These are phyloP conservation scores for Macrochelys suwanniensis DNA, from an alignment of 2,797 vertebrate species.

Conservation along the genomic window DNA sequence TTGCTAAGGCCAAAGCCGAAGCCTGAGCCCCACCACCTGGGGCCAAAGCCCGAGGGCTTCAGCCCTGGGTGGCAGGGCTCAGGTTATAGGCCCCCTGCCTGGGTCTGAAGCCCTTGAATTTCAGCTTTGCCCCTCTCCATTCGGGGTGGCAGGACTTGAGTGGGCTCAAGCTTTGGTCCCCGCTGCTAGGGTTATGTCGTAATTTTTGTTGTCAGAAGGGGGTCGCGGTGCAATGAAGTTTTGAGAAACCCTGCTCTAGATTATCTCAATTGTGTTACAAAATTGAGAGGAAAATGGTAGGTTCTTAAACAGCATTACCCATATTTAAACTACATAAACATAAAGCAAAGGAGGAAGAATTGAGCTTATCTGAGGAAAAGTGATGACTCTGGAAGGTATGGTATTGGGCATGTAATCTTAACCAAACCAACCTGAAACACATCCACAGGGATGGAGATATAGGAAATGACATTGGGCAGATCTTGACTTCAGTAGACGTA, in stretches of 20 bases:
- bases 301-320: conserved; percentile 6
- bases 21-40: too few species aligned
- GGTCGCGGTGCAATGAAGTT: too few species aligned
- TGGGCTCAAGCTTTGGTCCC: too few species aligned
- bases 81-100: too few species aligned
- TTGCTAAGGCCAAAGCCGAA: too few species aligned
- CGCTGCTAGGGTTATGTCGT: too few species aligned
- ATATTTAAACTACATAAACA: neutral
- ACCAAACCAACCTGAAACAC: neutral
- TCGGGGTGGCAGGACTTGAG: too few species aligned
- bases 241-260: neutral
- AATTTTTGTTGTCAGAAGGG: too few species aligned
- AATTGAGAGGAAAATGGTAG: neutral
- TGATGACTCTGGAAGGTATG: neutral
- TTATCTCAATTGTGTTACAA: conserved; percentile 7
- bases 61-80: too few species aligned
- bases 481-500: neutral
- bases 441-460: neutral
- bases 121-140: too few species aligned
- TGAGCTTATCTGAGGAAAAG: neutral
- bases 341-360: rapidly evolving
- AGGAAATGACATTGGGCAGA: rapidly evolving
- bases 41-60: too few species aligned
- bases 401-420: neutral
- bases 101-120: too few species aligned